phyloP scores from a whole-genome alignment of 1,140 invertebrate species.

The Atta cephalotes region DNA sequence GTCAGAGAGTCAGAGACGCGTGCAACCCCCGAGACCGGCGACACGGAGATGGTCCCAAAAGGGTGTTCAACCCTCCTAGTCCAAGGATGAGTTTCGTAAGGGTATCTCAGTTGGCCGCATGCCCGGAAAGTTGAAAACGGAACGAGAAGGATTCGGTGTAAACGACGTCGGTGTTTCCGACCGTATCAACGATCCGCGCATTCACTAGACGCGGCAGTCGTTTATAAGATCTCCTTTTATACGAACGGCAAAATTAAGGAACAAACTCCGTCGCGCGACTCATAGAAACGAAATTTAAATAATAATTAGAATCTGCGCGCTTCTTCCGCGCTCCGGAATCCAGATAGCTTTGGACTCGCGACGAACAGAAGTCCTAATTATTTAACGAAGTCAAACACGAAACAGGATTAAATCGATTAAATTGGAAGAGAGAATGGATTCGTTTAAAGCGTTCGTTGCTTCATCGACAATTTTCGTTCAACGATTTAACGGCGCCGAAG shows the following conservation, averaged over 20 bases:
- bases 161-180: constrained; percentile 59
- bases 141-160: constrained; percentile 50
- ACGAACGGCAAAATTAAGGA: neutral
- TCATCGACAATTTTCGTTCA: constrained; percentile 29
- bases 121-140: constrained; percentile 72
- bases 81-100: constrained; percentile 64
- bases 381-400: constrained; percentile 37
- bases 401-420: constrained; percentile 36
- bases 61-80: constrained; percentile 49
- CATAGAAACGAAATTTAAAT: constrained; percentile 53
- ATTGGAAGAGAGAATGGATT: constrained; percentile 1
- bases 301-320: constrained; percentile 62
- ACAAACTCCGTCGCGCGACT: constrained; percentile 9
- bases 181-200: constrained; percentile 50
- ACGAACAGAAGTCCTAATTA: constrained; percentile 42
- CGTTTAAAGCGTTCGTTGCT: constrained; percentile 25
- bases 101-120: constrained; percentile 73
- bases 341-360: constrained; percentile 1
- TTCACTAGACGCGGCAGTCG: constrained; percentile 26
- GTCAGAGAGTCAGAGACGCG: constrained; percentile 43
- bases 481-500: neutral
- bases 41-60: constrained; percentile 55
- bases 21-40: constrained; percentile 20
- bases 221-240: constrained; percentile 2
- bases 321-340: neutral